Conservation (phyloP, 1,140 invertebrate genomes). For the Aphelenchoides fujianensis region DNA sequence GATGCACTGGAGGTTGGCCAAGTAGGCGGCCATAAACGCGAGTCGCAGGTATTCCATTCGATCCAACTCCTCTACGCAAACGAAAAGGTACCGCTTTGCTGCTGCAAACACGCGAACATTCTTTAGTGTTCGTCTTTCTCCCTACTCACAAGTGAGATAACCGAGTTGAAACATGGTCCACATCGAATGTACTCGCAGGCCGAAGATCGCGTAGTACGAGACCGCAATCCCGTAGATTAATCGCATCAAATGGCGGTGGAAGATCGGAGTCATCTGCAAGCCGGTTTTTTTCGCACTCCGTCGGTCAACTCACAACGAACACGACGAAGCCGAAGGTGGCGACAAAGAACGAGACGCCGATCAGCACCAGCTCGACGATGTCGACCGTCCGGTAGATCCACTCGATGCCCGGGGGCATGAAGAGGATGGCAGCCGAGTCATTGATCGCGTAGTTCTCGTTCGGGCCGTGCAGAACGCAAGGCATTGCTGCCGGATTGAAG, state of each 20-base stretch:
- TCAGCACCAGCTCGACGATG: background rate
- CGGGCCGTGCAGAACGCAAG: background rate
- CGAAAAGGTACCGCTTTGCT: background rate
- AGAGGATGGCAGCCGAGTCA: background rate
- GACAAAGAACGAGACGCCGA: background rate
- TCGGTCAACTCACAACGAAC: background rate
- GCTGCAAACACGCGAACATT: conserved; percentile 4
- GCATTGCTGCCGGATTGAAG: no score
- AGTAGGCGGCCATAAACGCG: background rate
- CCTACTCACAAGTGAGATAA: background rate
- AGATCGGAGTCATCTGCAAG: background rate
- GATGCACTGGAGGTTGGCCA: background rate
- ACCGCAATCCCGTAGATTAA: background rate
- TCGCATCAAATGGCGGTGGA: background rate
- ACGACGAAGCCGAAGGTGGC: background rate
- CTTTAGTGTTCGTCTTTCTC: no score
- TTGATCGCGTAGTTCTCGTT: background rate
- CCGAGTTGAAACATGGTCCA: background rate
- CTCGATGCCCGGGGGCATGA: background rate
- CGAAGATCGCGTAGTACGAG: background rate
- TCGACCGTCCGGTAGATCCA: background rate
- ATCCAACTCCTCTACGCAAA: background rate
- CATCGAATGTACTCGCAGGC: background rate
- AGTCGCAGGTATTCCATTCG: background rate
- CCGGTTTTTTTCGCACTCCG: background rate